These are phyloP conservation scores for Masnerella sp. DNA, from an alignment of 2,888 invertebrate species.

Conservation along the genomic window DNA sequence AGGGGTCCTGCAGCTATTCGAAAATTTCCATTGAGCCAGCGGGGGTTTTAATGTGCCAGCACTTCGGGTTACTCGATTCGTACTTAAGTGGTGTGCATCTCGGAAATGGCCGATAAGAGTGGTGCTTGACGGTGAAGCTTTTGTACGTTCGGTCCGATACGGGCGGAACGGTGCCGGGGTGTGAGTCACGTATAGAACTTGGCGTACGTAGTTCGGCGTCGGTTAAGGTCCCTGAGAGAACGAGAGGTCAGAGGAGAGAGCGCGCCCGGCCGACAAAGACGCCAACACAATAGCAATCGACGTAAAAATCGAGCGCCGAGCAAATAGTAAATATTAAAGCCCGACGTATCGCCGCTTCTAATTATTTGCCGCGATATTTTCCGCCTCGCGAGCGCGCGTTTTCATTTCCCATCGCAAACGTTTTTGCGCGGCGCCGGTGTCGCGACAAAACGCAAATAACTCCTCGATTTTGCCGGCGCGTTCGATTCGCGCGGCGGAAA, in stretches of 20 bases:
- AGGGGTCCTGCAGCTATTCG: slow-evolving; percentile 48
- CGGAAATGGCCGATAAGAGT: slow-evolving; percentile 66
- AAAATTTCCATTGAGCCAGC: slow-evolving; percentile 54
- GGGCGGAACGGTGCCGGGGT: slow-evolving; percentile 54
- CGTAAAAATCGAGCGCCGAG: slow-evolving; percentile 52
- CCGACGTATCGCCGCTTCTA: slow-evolving; percentile 22
- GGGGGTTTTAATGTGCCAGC: slow-evolving; percentile 59
- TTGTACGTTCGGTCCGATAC: slow-evolving; percentile 62
- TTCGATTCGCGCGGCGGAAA: too few relatives aligned
- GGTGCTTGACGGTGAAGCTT: slow-evolving; percentile 63
- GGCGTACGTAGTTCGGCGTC: slow-evolving; percentile 50
- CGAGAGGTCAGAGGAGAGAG: slow-evolving; percentile 41
- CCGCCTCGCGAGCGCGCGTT: slow-evolving; percentile 6
- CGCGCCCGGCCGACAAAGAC: slow-evolving; percentile 7
- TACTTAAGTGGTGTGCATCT: slow-evolving; percentile 62
- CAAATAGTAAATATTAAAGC: slow-evolving; percentile 33
- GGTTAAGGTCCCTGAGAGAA: slow-evolving; percentile 59
- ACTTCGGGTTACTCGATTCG: slow-evolving; percentile 59
- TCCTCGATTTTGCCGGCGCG: too few relatives aligned
- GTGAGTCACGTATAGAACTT: slow-evolving; percentile 58
- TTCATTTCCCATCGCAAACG: slow-evolving; percentile 6
- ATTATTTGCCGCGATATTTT: slow-evolving; percentile 30
- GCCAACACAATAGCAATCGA: slow-evolving; percentile 54
- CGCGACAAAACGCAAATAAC: too few relatives aligned
- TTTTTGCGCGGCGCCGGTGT: too few relatives aligned